These are phyloP conservation scores for Xanthorhoe designata DNA, from an alignment of 2,888 invertebrate genomes.

Conservation along the genomic window DNA sequence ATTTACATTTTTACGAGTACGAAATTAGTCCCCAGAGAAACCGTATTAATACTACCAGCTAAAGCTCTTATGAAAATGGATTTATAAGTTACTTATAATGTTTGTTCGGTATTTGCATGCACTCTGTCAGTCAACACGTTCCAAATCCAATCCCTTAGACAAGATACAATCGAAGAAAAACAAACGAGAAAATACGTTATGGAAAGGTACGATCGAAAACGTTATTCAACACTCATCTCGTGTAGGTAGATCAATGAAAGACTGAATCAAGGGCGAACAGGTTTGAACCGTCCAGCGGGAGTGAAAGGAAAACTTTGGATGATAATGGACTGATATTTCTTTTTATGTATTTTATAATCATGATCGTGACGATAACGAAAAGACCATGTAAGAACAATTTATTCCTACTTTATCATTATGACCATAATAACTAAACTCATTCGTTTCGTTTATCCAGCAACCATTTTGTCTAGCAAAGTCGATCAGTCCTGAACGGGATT, in stretches of 20 bases:
- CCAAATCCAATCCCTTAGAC: neutral
- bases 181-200: neutral
- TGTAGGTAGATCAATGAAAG: too few species aligned
- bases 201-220: too few species aligned
- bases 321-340: too few species aligned
- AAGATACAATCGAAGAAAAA: neutral
- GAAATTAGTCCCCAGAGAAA: neutral
- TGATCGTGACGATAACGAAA: too few species aligned
- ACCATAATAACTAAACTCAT: too few species aligned
- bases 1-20: neutral
- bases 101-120: conserved; percentile 8
- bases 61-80: conserved; percentile 16
- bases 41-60: neutral
- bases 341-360: too few species aligned
- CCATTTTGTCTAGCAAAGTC: conserved; percentile 8
- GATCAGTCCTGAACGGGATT: conserved; percentile 25
- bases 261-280: too few species aligned
- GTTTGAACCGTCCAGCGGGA: too few species aligned
- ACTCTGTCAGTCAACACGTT: conserved; percentile 18
- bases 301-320: too few species aligned
- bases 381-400: too few species aligned
- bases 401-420: too few species aligned
- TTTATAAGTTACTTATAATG: conserved; percentile 4
- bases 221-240: too few species aligned
- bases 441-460: conserved; percentile 1